Evolutionary conservation across 1,140 invertebrate species (phyloP).

Genomic region (Pseudomyrmex cubaensis): DNA sequence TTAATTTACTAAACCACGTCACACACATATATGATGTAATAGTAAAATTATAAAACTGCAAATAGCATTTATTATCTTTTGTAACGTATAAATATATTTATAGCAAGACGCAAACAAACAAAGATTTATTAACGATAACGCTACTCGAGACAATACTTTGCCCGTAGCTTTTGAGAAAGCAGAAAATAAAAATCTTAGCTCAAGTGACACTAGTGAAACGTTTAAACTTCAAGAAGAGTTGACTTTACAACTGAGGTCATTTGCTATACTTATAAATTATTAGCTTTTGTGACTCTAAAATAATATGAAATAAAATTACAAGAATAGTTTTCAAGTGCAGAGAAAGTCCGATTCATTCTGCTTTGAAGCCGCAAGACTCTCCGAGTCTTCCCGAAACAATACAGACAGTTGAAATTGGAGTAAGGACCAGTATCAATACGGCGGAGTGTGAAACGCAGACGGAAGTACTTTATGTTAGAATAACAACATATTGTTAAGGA

Average conservation of each 20-base stretch:
- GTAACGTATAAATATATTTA: slow-evolving; percentile 11
- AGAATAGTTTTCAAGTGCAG: slow-evolving; percentile 40
- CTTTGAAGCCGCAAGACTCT: not conserved
- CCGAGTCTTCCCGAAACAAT: not conserved
- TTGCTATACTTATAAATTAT: slow-evolving; percentile 25
- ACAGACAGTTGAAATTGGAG: slow-evolving; percentile 25
- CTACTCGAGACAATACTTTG: slow-evolving; percentile 21
- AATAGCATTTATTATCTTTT: not conserved
- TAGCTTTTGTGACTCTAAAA: slow-evolving; percentile 11
- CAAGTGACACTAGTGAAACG: not conserved
- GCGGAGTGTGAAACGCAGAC: slow-evolving; percentile 44
- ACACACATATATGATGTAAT: not conserved
- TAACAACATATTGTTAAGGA: not conserved
- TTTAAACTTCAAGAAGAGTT: slow-evolving; percentile 26
- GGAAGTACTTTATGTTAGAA: slow-evolving; percentile 53
- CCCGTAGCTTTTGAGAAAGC: slow-evolving; percentile 9
- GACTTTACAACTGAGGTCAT: slow-evolving; percentile 31
- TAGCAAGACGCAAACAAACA: slow-evolving; percentile 10
- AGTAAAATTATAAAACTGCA: slow-evolving; percentile 16
- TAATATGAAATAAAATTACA: slow-evolving; percentile 5
- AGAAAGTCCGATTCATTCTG: slow-evolving; percentile 7
- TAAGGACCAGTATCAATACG: not conserved
- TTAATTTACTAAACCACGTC: not conserved
- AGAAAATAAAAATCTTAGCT: not conserved
- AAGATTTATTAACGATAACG: slow-evolving; percentile 17